phyloP scores from a whole-genome alignment of 2,888 invertebrate species.

The Athalia rosae region DNA sequence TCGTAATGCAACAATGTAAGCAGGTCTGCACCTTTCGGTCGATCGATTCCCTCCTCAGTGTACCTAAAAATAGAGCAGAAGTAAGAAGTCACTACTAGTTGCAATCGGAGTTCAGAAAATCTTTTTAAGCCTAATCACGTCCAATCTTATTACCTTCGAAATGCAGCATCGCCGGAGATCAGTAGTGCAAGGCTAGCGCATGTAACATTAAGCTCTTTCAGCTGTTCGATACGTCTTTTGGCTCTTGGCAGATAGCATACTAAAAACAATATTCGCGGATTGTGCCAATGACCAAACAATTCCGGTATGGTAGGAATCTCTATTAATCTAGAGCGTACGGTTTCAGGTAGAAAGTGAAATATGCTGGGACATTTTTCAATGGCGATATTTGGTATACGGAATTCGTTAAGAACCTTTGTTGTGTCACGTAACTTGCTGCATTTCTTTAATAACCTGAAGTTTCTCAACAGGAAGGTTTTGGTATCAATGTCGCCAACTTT shows the following conservation, averaged over 20 bases:
- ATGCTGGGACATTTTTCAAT: slow-evolving; percentile 76
- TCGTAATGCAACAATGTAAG: slow-evolving; percentile 61
- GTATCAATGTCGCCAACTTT: slow-evolving; percentile 59
- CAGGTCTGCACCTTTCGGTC: slow-evolving; percentile 74
- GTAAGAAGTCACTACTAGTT: no score
- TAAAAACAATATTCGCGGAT: slow-evolving; percentile 77
- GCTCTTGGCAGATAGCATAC: slow-evolving; percentile 75
- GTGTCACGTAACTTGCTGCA: neutral
- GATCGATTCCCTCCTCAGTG: slow-evolving; percentile 64
- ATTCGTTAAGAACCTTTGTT: neutral
- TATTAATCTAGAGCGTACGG: slow-evolving; percentile 77
- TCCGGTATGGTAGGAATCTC: slow-evolving; percentile 78
- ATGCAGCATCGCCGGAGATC: slow-evolving; percentile 68
- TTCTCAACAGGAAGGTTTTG: slow-evolving; percentile 3
- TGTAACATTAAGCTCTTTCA: slow-evolving; percentile 74
- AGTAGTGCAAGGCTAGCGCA: slow-evolving; percentile 75
- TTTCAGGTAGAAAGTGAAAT: slow-evolving; percentile 77
- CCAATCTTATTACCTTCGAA: slow-evolving; percentile 70
- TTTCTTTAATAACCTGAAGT: neutral
- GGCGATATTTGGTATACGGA: slow-evolving; percentile 71
- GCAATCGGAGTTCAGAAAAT: no score
- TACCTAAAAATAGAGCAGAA: slow-evolving; percentile 28
- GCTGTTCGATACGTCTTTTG: slow-evolving; percentile 74
- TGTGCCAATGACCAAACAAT: slow-evolving; percentile 77
- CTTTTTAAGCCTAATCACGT: no score